Base-by-base conservation (phyloP, 2,888 invertebrate species). In the Acanthosepion pharaonis region DNA sequence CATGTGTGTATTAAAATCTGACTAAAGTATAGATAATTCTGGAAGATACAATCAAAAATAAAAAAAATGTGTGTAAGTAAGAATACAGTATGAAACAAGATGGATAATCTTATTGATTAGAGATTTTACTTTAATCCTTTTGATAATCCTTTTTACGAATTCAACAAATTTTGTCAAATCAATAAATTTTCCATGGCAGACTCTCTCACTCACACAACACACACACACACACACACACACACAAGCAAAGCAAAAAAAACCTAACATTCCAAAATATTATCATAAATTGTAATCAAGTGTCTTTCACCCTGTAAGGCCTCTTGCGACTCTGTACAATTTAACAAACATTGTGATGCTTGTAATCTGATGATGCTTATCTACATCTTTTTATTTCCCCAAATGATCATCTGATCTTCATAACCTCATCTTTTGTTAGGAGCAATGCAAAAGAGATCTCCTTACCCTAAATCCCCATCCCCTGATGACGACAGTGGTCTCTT, bases 391-490 rank as follows among this genome's bases (percentile, higher is more conserved):
- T 78, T 78, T 78, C 78, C 78, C 78, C n/a, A 78, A 78, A 78
- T 33, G n/a, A 78, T 78, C 78, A n/a, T n/a, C n/a, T 78, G 78
- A 78, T 78, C 78, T 78, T 33, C 78, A 78, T 78, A n/a, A 33
- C n/a, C 78, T n/a, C 78, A 78, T 78, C 78, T n/a, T 78, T 78
- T 78, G 78, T 78, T n/a, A n/a, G n/a, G 15, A 78, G 78, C 78
- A 78, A 33, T 33, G n/a, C n/a, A 78, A 33, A 78, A 78, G n/a
- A 78, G 78, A n/a, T 33, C 9, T 33, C n/a, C 78, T 33, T 33
- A 78, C 78, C 33, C 78, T 9, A 78, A 33, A 9, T 11, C 78
- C 78, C 78, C 15, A 28, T 78, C 78, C 28, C 28, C 8, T 78
- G 1, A 28, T 78, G 78, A 25, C n/a, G 20, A 64, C 25, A n/a